Percentiles rank a stretch among this genome's conserved stretches.
Conservation (phyloP, 2,113 vertebrate genomes). For the Sinocyclocheilus anophthalmus region DNA sequence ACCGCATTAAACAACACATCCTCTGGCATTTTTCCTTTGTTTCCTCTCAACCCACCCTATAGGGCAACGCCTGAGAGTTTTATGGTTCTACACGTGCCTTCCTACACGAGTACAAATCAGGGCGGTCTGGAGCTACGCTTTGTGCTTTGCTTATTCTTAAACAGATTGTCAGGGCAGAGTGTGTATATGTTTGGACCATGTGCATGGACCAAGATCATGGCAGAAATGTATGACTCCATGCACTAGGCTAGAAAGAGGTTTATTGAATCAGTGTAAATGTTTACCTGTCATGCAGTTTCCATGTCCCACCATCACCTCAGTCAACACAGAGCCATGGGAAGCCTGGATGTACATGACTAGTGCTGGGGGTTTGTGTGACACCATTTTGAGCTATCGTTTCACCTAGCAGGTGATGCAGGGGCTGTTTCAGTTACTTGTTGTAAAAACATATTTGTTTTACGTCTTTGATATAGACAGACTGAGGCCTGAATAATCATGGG, state of each 20-base stretch:
- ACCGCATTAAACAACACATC: constrained; percentile 44
- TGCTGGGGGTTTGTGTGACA: not conserved
- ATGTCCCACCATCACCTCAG: constrained; percentile 67
- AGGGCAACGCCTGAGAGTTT: constrained; percentile 32
- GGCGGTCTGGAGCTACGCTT: constrained; percentile 43
- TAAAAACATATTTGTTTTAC: not conserved
- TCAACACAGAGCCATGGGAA: not conserved
- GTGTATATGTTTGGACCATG: not conserved
- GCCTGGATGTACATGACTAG: not conserved
- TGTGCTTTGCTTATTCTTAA: constrained; percentile 62
- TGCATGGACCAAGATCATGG: constrained; percentile 52
- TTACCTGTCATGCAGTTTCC: constrained; percentile 69
- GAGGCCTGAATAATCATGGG: not conserved
- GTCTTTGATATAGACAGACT: too few relatives aligned
- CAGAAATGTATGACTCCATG: constrained; percentile 66
- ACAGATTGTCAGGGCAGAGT: constrained; percentile 57
- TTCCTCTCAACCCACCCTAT: constrained; percentile 6
- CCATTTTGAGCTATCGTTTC: not conserved
- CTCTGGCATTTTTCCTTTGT: constrained; percentile 13
- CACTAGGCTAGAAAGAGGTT: constrained; percentile 61
- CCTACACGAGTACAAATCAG: constrained; percentile 41
- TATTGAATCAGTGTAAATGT: constrained; percentile 73
- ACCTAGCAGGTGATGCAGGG: not conserved
- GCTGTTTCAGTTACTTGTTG: not conserved
- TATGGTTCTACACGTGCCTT: constrained; percentile 43